Conservation (phyloP, 2,797 vertebrate genomes). For the Chromis chromis region DNA sequence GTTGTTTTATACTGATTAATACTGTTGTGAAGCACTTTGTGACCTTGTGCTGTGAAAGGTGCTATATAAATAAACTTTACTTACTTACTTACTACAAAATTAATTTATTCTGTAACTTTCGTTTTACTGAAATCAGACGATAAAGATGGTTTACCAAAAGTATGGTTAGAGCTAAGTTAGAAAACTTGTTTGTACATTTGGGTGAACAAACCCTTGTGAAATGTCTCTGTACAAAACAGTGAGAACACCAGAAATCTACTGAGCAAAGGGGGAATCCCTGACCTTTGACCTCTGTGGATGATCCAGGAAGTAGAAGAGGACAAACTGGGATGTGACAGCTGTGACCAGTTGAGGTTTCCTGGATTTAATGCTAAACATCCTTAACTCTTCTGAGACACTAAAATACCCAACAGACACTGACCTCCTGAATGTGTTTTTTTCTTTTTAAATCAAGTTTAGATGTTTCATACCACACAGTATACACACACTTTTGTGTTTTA, state of each 20-base stretch:
- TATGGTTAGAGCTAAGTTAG: too few relatives aligned
- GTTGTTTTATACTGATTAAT: too few relatives aligned
- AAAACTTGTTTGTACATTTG: too few relatives aligned
- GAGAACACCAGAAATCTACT: background rate
- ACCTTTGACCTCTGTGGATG: conserved; percentile 11
- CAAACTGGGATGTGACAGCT: background rate
- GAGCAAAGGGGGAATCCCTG: conserved; percentile 25
- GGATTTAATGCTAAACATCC: conserved; percentile 1
- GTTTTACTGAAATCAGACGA: too few relatives aligned
- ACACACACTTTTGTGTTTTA: background rate
- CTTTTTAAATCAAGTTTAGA: background rate
- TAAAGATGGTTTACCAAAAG: too few relatives aligned
- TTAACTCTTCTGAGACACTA: background rate
- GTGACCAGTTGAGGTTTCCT: background rate
- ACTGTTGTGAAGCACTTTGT: too few relatives aligned
- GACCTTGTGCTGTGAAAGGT: too few relatives aligned
- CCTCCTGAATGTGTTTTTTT: background rate
- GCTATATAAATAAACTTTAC: too few relatives aligned
- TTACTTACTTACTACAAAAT: too few relatives aligned
- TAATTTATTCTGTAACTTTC: too few relatives aligned
- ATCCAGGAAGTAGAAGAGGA: conserved; percentile 10
- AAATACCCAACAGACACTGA: background rate
- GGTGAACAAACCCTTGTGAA: background rate
- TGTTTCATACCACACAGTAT: background rate
- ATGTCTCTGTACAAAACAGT: background rate